A percentile compares a stretch with the other conserved stretches of the same genome.
Evolutionary conservation across 2,888 invertebrate genomes (phyloP).

Genomic region (Agonopterix heracliana): DNA sequence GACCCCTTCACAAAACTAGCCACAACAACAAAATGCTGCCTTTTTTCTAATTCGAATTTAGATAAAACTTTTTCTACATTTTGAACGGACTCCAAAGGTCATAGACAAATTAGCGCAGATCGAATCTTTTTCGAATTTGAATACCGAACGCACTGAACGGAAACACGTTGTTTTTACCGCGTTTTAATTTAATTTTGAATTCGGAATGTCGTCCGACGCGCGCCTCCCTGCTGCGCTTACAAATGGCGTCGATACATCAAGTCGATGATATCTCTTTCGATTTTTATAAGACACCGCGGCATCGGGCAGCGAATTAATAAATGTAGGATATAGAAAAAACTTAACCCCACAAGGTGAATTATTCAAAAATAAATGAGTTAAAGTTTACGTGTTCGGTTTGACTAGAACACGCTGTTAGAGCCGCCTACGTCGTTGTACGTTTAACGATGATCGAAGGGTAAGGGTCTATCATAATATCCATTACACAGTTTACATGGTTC

Average conservation of each 20-base stretch:
- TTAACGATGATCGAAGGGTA: too few species aligned
- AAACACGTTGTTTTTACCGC: constrained; percentile 71
- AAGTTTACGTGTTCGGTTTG: constrained; percentile 4
- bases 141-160: constrained; percentile 53
- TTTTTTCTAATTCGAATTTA: constrained; percentile 11
- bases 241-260: constrained; percentile 72
- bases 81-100: constrained; percentile 26
- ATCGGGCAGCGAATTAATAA: constrained; percentile 59
- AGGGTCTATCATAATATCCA: too few species aligned
- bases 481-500: too few species aligned
- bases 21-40: constrained; percentile 23
- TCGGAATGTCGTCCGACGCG: constrained; percentile 58
- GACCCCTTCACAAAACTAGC: constrained; percentile 30
- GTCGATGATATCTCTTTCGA: constrained; percentile 74
- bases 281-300: constrained; percentile 57
- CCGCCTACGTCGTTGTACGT: too few species aligned
- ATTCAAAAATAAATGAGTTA: constrained; percentile 37
- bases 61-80: constrained; percentile 14
- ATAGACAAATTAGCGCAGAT: constrained; percentile 74
- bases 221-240: constrained; percentile 63
- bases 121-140: constrained; percentile 58
- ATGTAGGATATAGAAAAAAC: constrained; percentile 43
- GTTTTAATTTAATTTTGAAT: constrained; percentile 73
- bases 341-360: constrained; percentile 42
- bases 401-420: background rate